A percentile compares a stretch with the other conserved stretches of the same genome.
Conservation (phyloP, 2,797 vertebrate species). For the Gila robusta region DNA sequence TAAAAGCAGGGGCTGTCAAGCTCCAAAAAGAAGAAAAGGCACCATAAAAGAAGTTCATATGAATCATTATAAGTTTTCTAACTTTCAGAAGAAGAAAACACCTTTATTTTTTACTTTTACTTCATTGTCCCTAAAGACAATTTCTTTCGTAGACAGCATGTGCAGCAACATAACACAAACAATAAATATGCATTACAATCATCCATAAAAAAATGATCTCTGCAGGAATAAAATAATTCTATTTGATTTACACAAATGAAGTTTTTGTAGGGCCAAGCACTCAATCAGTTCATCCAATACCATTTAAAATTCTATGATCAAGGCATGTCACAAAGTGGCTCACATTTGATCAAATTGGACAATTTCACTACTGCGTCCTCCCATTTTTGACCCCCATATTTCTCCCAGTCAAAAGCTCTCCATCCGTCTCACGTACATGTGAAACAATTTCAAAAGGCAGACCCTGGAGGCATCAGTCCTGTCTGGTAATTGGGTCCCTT, state of each 20-base stretch:
- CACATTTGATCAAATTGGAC: conserved; percentile 54
- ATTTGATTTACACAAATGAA: background rate
- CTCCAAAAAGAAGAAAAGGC: background rate
- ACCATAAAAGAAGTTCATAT: background rate
- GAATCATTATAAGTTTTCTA: background rate
- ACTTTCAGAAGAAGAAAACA: background rate
- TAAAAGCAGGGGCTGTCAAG: background rate
- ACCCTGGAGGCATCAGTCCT: conserved; percentile 69
- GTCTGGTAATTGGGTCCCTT: conserved; percentile 80
- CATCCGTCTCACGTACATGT: conserved; percentile 11
- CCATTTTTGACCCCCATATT: conserved; percentile 65
- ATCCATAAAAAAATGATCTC: background rate
- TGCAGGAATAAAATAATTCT: background rate
- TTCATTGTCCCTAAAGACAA: background rate
- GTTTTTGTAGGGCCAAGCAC: background rate
- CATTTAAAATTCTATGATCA: background rate
- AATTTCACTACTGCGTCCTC: conserved; percentile 56
- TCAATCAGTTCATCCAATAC: background rate
- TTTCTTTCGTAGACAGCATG: background rate
- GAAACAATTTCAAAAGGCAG: conserved; percentile 55
- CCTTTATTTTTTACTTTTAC: background rate
- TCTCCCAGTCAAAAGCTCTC: conserved; percentile 39
- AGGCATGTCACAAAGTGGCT: background rate
- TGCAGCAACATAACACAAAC: background rate
- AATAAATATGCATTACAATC: background rate